Base-by-base conservation (phyloP, 2,797 vertebrate genomes). In the Falco naumanni region DNA sequence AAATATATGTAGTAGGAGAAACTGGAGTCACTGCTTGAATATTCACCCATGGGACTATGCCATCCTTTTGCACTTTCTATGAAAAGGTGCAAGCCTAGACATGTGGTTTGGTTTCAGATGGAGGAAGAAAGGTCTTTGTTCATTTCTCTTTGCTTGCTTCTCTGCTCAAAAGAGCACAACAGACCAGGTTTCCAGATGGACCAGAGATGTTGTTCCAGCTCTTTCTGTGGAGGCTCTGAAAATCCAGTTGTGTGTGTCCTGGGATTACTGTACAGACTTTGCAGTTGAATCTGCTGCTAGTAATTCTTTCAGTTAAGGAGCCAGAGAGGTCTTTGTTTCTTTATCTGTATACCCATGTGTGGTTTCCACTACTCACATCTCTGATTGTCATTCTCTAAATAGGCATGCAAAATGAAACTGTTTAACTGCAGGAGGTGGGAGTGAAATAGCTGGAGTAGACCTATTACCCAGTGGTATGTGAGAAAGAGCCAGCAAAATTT, bases 401-500 rank as follows among this genome's bases (percentile, higher is more conserved):
- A 90, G 79, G 50, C 48, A 12, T 48, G 65, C 80, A 86, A 84
- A 96, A 79, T 21, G 43, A 24, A 86, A 33, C 50, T 41, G 6
- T 65, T 90, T 25, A 87, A 60, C 39, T 78, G 88, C 51, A 53
- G 84, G 54, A 87, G 69, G 76, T 89, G 54, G 88, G 88, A 96
- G 78, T 39, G 86, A 50, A 68, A 59, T 84, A 88, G 66, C 82
- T 83, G 84, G 43, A 93, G 91, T 25, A 94, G 69, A 76, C 82
- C 76, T 66, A 63, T 90, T 92, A 78, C 59, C 79, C 84, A 79
- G 69, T n/a, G 68, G 70, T 76, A 51, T 10, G 84, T 86, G 82
- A 86, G 89, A 79, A 71, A 43, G 61, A 90, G 65, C 69, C 69
- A 91, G 87, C 66, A 79, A 47, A 95, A 97, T 94, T 95, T 93